These are phyloP conservation scores for Brachionus sp. DNA, from an alignment of 1,140 invertebrate species.

Conservation along the genomic window DNA sequence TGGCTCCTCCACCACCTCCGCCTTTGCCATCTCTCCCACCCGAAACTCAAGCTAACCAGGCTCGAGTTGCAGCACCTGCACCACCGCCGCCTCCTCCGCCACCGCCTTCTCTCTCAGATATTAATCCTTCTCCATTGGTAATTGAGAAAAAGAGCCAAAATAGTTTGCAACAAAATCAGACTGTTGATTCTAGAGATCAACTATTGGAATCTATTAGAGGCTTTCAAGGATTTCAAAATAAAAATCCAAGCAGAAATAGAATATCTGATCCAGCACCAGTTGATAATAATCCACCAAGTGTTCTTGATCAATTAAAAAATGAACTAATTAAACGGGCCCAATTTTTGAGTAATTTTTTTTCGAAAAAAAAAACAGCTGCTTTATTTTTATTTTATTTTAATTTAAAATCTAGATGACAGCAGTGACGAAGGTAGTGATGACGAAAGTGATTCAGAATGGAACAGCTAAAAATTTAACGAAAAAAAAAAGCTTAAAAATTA, in stretches of 20 bases:
- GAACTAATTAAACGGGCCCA: conserved; percentile 43
- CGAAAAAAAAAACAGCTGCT: background rate
- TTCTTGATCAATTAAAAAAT: conserved; percentile 30
- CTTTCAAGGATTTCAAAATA: conserved; percentile 40
- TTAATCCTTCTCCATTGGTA: background rate
- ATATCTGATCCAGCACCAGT: conserved; percentile 26
- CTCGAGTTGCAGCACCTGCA: background rate
- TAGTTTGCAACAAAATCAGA: background rate
- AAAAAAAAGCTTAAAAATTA: too few species aligned
- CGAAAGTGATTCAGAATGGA: conserved; percentile 45
- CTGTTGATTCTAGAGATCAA: background rate
- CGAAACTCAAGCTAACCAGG: background rate
- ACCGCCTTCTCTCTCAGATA: background rate
- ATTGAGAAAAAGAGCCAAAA: conserved; percentile 3
- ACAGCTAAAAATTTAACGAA: too few species aligned
- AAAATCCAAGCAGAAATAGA: background rate
- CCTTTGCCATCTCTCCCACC: background rate
- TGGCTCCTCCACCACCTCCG: conserved; percentile 28
- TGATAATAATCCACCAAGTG: conserved; percentile 7
- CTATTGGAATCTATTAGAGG: conserved; percentile 22
- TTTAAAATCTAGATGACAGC: conserved; percentile 14
- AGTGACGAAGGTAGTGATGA: conserved; percentile 33
- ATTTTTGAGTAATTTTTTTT: conserved; percentile 31
- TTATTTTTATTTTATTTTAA: background rate
- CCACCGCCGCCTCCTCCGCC: conserved; percentile 28